Percentiles rank a stretch among this genome's conserved stretches.
Evolutionary conservation across 2,888 invertebrate species (phyloP).

Genomic region (Xestoiulus laeticollis): DNA sequence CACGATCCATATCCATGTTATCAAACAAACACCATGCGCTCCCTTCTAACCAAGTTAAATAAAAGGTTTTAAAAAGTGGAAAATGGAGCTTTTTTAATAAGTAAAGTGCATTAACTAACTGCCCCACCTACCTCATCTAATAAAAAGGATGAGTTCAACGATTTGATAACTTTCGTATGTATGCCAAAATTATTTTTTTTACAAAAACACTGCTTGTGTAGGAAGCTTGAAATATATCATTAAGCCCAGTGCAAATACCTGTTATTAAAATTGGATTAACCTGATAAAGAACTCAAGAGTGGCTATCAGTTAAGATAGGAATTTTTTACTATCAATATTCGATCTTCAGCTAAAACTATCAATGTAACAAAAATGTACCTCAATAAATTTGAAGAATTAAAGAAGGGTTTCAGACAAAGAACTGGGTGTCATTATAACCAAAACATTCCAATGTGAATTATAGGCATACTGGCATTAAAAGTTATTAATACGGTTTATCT

Average conservation of each 20-base stretch:
- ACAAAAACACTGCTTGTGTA: not conserved
- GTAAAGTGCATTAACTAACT: not conserved
- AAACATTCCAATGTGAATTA: too few relatives aligned
- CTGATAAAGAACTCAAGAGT: not conserved
- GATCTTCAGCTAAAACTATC: too few relatives aligned
- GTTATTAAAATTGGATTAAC: not conserved
- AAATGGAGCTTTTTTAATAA: not conserved
- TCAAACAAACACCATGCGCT: too few relatives aligned
- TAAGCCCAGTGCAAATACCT: not conserved
- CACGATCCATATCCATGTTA: too few relatives aligned
- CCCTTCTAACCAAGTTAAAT: too few relatives aligned
- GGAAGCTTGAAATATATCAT: not conserved
- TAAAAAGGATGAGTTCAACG: not conserved
- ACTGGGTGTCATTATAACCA: too few relatives aligned
- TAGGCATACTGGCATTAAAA: too few relatives aligned
- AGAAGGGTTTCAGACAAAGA: too few relatives aligned
- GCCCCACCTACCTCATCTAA: not conserved
- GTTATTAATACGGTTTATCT: too few relatives aligned
- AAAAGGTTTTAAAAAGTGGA: too few relatives aligned
- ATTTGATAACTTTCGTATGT: not conserved
- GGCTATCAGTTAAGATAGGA: not conserved
- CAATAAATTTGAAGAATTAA: too few relatives aligned
- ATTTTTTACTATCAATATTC: not conserved
- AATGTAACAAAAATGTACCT: too few relatives aligned
- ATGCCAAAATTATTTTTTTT: not conserved